Conservation (phyloP, 2,888 invertebrate genomes). For the Agrilus mali region DNA sequence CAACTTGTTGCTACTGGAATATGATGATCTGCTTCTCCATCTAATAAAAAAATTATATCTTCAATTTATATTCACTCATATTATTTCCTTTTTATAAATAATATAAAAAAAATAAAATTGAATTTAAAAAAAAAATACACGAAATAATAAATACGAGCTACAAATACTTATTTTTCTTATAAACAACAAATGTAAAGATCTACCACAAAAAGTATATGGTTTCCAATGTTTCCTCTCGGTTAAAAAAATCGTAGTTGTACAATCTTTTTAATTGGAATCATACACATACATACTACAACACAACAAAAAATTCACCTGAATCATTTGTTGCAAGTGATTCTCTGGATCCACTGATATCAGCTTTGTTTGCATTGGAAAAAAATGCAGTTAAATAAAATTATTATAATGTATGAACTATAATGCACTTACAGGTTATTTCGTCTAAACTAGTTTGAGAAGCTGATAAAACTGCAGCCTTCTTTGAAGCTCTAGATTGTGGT, state of each 20-base stretch:
- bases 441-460: conserved; percentile 51
- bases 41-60: conserved; percentile 14
- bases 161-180: neutral
- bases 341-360: conserved; percentile 70
- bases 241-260: neutral
- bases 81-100: neutral
- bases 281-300: neutral
- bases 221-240: neutral
- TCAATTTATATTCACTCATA: no score
- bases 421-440: conserved; percentile 47
- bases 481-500: conserved; percentile 35
- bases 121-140: conserved; percentile 6
- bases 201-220: neutral
- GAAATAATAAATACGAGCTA: neutral
- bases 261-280: neutral
- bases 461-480: conserved; percentile 35
- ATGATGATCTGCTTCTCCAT: conserved; percentile 29
- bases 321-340: conserved; percentile 69
- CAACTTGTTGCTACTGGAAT: conserved; percentile 38
- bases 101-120: conserved; percentile 4
- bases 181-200: neutral
- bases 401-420: neutral
- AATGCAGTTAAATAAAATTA: conserved; percentile 3
- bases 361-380: conserved; percentile 28
- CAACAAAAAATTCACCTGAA: conserved; percentile 48